Percentiles rank a stretch among this genome's conserved stretches.
Evolutionary conservation across 2,113 vertebrate species (phyloP).

Genomic region (Elachura formosa): DNA sequence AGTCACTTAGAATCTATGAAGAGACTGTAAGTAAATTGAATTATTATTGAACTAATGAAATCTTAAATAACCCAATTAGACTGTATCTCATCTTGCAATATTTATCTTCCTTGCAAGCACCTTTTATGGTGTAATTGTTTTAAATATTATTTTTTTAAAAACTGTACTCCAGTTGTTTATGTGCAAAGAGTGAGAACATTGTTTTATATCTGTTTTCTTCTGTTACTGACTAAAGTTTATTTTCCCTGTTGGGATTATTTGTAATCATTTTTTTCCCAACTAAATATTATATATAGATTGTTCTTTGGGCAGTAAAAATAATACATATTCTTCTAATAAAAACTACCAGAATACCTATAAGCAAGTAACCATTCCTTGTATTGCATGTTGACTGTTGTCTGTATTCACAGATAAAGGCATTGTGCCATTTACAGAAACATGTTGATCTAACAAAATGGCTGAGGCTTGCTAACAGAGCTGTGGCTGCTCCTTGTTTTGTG

Average conservation of each 20-base stretch:
- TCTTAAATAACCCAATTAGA: not conserved
- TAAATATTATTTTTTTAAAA: not conserved
- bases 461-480: not conserved
- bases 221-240: not conserved
- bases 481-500: not conserved
- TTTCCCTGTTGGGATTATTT: not conserved
- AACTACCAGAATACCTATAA: not conserved
- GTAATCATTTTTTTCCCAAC: not conserved
- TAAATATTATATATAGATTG: not conserved
- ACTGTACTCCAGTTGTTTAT: not conserved
- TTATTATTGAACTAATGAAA: not conserved
- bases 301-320: not conserved
- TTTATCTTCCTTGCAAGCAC: not conserved
- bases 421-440: not conserved
- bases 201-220: not conserved
- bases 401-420: not conserved
- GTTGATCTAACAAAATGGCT: not conserved
- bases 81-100: not conserved
- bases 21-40: slow-evolving; percentile 85
- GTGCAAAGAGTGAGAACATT: not conserved
- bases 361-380: not conserved
- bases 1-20: slow-evolving; percentile 93
- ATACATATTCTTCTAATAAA: not conserved
- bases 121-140: not conserved
- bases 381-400: not conserved